Evolutionary conservation across 2,797 vertebrate genomes (phyloP), one percentile per base, ranked within the genome.

Genomic region (Oceanodroma leucorhoa): DNA sequence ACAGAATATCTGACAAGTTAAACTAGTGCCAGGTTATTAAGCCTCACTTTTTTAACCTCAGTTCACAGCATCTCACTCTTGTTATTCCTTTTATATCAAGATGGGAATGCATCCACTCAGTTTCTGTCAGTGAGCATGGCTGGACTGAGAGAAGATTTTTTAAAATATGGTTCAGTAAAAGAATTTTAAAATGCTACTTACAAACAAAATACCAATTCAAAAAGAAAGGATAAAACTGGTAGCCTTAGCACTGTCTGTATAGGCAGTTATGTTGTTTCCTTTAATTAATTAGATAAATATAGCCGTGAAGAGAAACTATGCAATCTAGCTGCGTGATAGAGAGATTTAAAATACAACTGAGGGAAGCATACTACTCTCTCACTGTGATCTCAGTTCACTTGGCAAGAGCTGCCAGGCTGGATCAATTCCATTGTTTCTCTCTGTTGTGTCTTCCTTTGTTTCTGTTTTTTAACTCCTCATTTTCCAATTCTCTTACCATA

Each of bases 321-420:
- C 36, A 69, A 51, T 67, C 7, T 70, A 91, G 45, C 87, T 94
- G 46, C 75, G 29, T 73, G 85, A 75, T 23, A 72, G 16, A 32
- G 41, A 38, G 36, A 17, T 67, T 79, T 93, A 84, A 93, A 93
- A 93, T 64, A 64, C 38, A 75, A 27, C 55, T 90, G 73, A 60
- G 75, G 46, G 50, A 87, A 80, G 51, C 70, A 32, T 36, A 36
- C 69, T 93, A 55, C 45, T 53, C 60, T 93, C 57, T 88, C 40
- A 57, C 29, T 73, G 83, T 93, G 70, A 93, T 95, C 90, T 96
- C 89, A 87, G 73, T 93, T 81, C 71, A 69, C 69, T 94, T 96
- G 93, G 87, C 85, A 95, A 87, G 87, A 83, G 34, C 87, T 97
- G 87, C 93, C 93, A 92, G 85, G 77, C 92, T 92, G 83, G 87